Base-by-base conservation (phyloP, 2,888 invertebrate genomes). In the Andrena haemorrhoa region DNA sequence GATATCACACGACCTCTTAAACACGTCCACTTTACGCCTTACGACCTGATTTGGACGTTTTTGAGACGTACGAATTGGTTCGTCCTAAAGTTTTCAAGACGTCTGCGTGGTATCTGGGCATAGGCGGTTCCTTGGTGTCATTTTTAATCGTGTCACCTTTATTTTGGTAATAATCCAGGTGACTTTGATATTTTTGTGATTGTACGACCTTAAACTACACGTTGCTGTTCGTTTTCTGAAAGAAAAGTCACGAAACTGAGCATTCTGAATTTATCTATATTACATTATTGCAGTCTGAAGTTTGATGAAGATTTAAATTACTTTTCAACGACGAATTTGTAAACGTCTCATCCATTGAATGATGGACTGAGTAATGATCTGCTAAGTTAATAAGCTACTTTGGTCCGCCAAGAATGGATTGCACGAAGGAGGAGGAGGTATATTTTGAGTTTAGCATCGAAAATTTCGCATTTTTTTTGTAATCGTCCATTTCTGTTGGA, bases 351-450 rank as follows among this genome's bases (percentile, higher is more conserved):
- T 2, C 3, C 3, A 10, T 6, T 1, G 2, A 1, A 64, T n/a
- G 31, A 23, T 16, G 16, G 12, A 51, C 20, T 7, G 33, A n/a
- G 16, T 29, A 1, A 26, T 16, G 41, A 2, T 56, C 56, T 31
- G 6, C 35, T 8, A 20, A 60, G 23, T 26, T 26, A 53, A 33
- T 26, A 47, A 49, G 23, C 5, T 29, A 53, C 23, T 12, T 63
- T 10, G 33, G 10, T 64, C 23, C 0, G 3, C 3, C 2, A 23
- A 1, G 41, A 33, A 82, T 82, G 82, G 51, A 80, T 58, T 82
- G 82, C 64, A 53, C 33, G 6, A 31, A 66, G 16, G 29, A 66
- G 16, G 80, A 63, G 2, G 68, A 75, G 81, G 82, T 82, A 75
- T 12, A 8, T n/a, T n/a, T 26, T 49, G 23, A 35, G 26, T 35